A percentile compares a stretch with the other conserved stretches of the same genome.
phyloP scores from a whole-genome alignment of 2,888 invertebrate species.

The Muschampia plurimacula region DNA sequence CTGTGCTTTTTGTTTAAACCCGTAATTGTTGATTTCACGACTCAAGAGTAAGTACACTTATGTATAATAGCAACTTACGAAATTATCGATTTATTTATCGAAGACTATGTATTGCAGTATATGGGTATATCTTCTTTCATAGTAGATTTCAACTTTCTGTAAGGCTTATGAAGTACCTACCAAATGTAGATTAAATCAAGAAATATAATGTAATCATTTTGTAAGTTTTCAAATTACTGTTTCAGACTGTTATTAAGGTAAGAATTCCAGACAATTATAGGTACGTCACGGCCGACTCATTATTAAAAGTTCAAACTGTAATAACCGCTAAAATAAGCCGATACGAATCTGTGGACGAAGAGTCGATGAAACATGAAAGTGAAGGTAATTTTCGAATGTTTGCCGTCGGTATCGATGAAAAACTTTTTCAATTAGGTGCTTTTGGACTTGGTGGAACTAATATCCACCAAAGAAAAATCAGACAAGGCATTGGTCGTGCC shows the following conservation, averaged over 20 bases:
- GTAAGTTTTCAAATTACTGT: slow-evolving; percentile 67
- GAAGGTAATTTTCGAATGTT: slow-evolving; percentile 76
- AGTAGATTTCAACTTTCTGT: slow-evolving; percentile 26
- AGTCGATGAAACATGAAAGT: slow-evolving; percentile 68
- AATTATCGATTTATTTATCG: slow-evolving; percentile 13
- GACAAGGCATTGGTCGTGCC: not conserved
- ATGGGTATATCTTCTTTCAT: not conserved
- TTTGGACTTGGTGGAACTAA: slow-evolving; percentile 55
- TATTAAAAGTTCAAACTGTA: slow-evolving; percentile 80
- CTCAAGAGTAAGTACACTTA: slow-evolving; percentile 42
- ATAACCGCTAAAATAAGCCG: slow-evolving; percentile 71
- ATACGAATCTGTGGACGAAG: slow-evolving; percentile 68
- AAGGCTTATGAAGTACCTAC: slow-evolving; percentile 29
- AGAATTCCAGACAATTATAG: slow-evolving; percentile 57
- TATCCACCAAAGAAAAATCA: slow-evolving; percentile 56
- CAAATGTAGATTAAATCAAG: slow-evolving; percentile 42
- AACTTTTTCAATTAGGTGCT: slow-evolving; percentile 81
- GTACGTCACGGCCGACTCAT: slow-evolving; percentile 57
- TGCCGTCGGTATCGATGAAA: slow-evolving; percentile 70
- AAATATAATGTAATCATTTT: slow-evolving; percentile 57
- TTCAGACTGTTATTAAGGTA: slow-evolving; percentile 54
- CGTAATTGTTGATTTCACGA: slow-evolving; percentile 55
- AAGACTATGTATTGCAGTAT: slow-evolving; percentile 9
- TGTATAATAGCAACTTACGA: slow-evolving; percentile 6
- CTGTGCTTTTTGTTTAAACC: slow-evolving; percentile 60